Evolutionary conservation across 2,113 vertebrate species (phyloP), one percentile per base, ranked within the genome.

Genomic region (Ctenodactylus gundi): DNA sequence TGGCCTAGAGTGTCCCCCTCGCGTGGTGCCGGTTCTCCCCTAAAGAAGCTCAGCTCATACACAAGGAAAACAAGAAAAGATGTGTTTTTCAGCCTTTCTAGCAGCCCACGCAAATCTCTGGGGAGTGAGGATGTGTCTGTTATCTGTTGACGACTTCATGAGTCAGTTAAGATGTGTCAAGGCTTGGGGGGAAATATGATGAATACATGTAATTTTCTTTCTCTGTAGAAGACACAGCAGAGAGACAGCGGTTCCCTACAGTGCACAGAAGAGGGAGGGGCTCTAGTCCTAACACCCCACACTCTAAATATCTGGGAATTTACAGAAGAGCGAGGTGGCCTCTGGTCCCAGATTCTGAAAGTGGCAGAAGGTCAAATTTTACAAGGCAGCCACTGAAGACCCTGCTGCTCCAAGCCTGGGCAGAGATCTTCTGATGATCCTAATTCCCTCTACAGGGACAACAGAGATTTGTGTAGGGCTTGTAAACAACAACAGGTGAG

Each of bases 141-240:
- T n/a, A 4, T 68, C 94, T 91, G 58, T 4, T 76, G 70, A 49
- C 51, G 64, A 29, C 51, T 36, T 58, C 25, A 1, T 44, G 85
- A 78, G 34, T 46, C 68, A 83, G 60, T 6, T 46, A 88, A 44
- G 21, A 93, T 1, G 4, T 0, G 77, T 88, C 77, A 49, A 39
- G 72, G 36, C 39, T 44, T 49, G 23, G 68, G 10, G 85, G 95
- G 93, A 57, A 49, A 57, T 1, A 85, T 46, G 90, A 53, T n/a
- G 62, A 94, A 70, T 23, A 29, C 58, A 27, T 34, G 34, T 7
- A 9, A 76, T 85, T 87, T 96, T 91, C 90, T 7, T 85, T 25
- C 44, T 72, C 49, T 36, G n/a, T 10, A 31, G 41, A 62, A 44
- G 29, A 12, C 9, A 5, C 39, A 51, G 53, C 49, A 31, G 53